Conservation (phyloP, 2,888 invertebrate genomes). For the Lycocerus yunnanus region DNA sequence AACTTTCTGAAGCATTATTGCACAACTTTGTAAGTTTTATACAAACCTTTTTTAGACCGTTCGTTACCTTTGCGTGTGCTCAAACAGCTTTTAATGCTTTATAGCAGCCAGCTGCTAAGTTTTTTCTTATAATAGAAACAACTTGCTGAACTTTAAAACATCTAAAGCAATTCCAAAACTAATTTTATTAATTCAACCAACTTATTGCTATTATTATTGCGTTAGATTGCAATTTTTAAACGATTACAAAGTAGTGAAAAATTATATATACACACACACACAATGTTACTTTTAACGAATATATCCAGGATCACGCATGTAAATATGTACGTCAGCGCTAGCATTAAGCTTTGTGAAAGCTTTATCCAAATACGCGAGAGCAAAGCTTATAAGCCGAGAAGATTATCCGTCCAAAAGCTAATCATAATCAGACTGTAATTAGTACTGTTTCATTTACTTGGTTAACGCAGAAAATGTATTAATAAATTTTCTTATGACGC, state of each 20-base stretch:
- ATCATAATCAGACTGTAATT: slow-evolving; percentile 57
- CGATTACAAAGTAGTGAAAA: not conserved
- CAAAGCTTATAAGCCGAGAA: slow-evolving; percentile 54
- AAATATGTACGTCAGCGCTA: slow-evolving; percentile 33
- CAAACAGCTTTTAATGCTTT: slow-evolving; percentile 9
- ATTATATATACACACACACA: not conserved
- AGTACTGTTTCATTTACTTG: slow-evolving; percentile 43
- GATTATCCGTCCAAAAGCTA: slow-evolving; percentile 56
- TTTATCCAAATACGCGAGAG: slow-evolving; percentile 52
- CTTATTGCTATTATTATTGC: not conserved
- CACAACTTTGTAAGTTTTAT: not conserved
- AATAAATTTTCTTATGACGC: not conserved
- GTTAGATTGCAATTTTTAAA: not conserved
- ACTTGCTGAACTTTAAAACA: slow-evolving; percentile 19
- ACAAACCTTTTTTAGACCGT: slow-evolving; percentile 6
- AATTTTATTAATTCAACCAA: not conserved
- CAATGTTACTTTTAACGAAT: slow-evolving; percentile 25
- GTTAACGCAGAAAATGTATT: slow-evolving; percentile 23
- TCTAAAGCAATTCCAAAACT: slow-evolving; percentile 8
- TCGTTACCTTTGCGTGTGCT: slow-evolving; percentile 27
- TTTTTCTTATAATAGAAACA: slow-evolving; percentile 14
- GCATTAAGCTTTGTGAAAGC: slow-evolving; percentile 51
- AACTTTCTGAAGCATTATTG: not conserved
- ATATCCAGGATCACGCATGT: slow-evolving; percentile 31
- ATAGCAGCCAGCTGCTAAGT: slow-evolving; percentile 5